phyloP scores from a whole-genome alignment of 2,113 vertebrate genomes.

The Cervus canadensis region DNA sequence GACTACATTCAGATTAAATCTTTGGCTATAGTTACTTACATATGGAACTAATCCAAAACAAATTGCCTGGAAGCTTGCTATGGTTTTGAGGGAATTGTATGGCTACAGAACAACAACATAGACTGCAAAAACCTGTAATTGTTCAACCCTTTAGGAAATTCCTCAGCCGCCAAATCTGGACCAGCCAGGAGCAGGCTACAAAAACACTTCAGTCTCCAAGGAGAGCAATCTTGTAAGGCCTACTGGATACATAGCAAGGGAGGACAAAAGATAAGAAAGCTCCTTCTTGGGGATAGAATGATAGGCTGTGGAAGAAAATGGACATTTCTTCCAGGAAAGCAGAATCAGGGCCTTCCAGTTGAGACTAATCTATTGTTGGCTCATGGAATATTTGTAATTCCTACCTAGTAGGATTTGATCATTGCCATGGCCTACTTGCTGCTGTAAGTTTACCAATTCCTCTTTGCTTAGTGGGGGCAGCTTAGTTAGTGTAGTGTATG shows the following conservation, averaged over 20 bases:
- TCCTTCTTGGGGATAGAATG: not conserved
- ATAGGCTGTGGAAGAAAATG: not conserved
- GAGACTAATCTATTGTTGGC: not conserved
- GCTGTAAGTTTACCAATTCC: not conserved
- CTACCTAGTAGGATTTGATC: not conserved
- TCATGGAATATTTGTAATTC: not conserved
- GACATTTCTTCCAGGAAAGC: not conserved
- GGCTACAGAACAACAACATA: constrained; percentile 49
- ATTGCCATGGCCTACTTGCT: not conserved
- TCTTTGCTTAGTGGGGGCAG: not conserved
- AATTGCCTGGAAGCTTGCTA: constrained; percentile 69
- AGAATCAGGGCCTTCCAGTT: not conserved
- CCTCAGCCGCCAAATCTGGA: not conserved
- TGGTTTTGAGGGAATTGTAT: constrained; percentile 58
- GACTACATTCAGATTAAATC: constrained; percentile 57
- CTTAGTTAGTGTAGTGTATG: not conserved
- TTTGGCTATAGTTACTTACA: constrained; percentile 65
- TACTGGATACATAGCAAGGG: not conserved
- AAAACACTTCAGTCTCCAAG: not conserved
- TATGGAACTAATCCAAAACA: constrained; percentile 70
- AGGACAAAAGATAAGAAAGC: not conserved
- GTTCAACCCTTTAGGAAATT: constrained; percentile 48
- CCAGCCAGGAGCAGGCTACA: not conserved
- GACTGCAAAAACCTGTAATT: constrained; percentile 44
- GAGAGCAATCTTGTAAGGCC: not conserved